phyloP scores from a whole-genome alignment of 2,113 vertebrate genomes.

The Aspiorhynchus laticeps region DNA sequence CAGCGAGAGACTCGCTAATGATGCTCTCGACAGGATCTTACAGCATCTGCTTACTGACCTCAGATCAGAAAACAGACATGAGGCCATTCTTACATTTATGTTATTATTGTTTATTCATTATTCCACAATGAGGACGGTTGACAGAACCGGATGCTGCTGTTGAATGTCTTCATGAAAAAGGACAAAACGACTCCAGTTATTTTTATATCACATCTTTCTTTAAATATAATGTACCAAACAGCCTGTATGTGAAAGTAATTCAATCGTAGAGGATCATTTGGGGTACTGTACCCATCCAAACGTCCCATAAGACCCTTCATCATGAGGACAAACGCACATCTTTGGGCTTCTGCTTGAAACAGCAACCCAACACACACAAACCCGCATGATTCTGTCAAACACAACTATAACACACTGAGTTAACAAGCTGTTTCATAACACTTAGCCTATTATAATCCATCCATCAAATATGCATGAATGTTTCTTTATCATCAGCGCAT shows the following conservation, averaged over 20 bases:
- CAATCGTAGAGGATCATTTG: background rate
- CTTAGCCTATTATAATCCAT: conserved; percentile 42
- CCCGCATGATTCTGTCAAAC: background rate
- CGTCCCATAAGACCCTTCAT: background rate
- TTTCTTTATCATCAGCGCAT: conserved; percentile 14
- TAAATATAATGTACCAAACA: background rate
- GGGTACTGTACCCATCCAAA: background rate
- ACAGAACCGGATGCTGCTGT: no score
- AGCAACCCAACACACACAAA: background rate
- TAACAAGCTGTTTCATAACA: conserved; percentile 32
- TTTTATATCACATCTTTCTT: background rate
- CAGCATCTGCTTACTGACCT: background rate
- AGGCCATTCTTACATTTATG: background rate
- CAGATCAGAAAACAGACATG: background rate
- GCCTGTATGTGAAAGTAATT: background rate
- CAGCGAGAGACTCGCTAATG: background rate
- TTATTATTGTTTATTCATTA: no score
- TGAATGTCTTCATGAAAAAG: no score
- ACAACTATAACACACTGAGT: background rate
- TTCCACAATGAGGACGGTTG: no score
- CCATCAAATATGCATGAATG: conserved; percentile 40
- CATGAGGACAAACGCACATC: background rate
- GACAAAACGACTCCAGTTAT: no score
- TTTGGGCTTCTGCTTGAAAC: background rate
- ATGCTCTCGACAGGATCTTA: background rate